A percentile compares a stretch with the other conserved stretches of the same genome.
Evolutionary conservation across 92 coral and sea anemone species (phyloP).

Genomic region (Micromussa lordhowensis): DNA sequence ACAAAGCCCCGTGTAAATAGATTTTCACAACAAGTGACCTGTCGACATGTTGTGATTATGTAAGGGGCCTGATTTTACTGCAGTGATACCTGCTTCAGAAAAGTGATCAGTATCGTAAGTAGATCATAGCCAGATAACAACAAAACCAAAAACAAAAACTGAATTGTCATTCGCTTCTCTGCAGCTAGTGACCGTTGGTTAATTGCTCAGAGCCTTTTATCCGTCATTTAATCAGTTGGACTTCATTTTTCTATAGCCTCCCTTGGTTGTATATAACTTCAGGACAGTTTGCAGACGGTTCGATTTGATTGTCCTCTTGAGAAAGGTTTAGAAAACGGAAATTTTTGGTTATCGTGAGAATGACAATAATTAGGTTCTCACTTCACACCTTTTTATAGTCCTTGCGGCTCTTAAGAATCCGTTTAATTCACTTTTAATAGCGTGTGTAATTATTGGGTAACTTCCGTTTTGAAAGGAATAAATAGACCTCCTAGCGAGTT

Average conservation of each 20-base stretch:
- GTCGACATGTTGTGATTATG: neutral
- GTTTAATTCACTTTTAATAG: conserved; percentile 86
- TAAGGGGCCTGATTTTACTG: neutral
- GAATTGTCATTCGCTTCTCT: neutral
- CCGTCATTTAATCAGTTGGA: neutral
- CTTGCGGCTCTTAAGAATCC: conserved; percentile 81
- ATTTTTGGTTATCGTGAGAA: conserved; percentile 54
- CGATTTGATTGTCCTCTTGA: conserved; percentile 55
- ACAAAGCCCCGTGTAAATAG: conserved; percentile 15
- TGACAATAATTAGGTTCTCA: conserved; percentile 68
- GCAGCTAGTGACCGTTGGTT: neutral
- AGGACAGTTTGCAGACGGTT: neutral
- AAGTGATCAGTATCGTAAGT: neutral
- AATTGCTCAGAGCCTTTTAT: neutral
- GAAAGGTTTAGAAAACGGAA: conserved; percentile 47
- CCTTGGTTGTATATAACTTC: neutral
- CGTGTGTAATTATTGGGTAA: conserved; percentile 77
- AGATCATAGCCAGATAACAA: neutral
- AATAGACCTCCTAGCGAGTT: conserved; percentile 93
- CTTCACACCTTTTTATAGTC: conserved; percentile 69
- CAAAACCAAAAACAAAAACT: neutral
- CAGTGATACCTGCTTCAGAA: conserved; percentile 15
- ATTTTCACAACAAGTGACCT: neutral
- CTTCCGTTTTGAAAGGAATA: conserved; percentile 80
- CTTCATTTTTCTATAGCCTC: neutral